phyloP scores from a whole-genome alignment of 2,888 invertebrate species.

The Acleris sparsana region DNA sequence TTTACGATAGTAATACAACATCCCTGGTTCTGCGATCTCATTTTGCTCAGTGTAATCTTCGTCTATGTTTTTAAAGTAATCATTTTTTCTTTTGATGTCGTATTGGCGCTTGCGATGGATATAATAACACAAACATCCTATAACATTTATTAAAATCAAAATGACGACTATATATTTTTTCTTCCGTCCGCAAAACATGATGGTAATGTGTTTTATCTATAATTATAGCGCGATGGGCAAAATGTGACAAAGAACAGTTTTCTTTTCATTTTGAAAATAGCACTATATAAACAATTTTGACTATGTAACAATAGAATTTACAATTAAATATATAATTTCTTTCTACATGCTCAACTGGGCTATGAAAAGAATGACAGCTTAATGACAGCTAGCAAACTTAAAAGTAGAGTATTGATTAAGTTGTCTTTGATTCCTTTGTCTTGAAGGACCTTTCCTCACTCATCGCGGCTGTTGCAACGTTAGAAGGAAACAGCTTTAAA shows the following conservation, averaged over 20 bases:
- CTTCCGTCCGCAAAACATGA: slow-evolving; percentile 4
- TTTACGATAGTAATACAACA: background rate
- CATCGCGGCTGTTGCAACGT: too few species aligned
- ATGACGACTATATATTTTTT: background rate
- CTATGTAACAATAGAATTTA: background rate
- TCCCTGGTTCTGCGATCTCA: background rate
- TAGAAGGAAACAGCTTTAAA: too few species aligned
- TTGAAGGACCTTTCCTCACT: too few species aligned
- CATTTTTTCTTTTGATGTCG: background rate
- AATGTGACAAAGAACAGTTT: slow-evolving; percentile 1
- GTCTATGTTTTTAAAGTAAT: background rate
- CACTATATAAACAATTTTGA: slow-evolving; percentile 1
- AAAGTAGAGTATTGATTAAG: background rate
- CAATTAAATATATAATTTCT: background rate
- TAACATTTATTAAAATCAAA: background rate
- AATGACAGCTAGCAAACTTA: background rate
- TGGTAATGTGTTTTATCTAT: background rate
- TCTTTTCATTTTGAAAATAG: background rate
- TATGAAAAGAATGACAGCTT: background rate
- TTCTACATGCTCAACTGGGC: background rate
- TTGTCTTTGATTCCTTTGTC: too few species aligned
- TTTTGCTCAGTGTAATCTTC: background rate
- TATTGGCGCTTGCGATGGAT: background rate
- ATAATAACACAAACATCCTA: background rate
- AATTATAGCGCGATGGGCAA: slow-evolving; percentile 1